These are phyloP conservation scores for Ommatoiulus sabulosus DNA, from an alignment of 2,888 invertebrate species.

Conservation along the genomic window DNA sequence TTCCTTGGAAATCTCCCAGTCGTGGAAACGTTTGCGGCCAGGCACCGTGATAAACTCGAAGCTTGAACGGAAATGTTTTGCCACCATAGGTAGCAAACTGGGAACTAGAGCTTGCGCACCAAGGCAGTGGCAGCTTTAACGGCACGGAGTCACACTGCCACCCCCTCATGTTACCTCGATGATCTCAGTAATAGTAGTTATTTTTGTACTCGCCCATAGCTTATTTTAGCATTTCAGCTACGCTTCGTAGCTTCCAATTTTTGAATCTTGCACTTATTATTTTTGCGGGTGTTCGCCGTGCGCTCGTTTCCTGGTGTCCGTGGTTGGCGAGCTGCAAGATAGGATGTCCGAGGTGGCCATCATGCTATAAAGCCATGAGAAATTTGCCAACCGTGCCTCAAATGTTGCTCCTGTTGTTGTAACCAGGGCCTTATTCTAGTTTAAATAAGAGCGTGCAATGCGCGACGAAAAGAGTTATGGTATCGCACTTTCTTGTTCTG, in stretches of 20 bases:
- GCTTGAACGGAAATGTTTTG: not conserved
- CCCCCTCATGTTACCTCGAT: constrained; percentile 35
- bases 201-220: constrained; percentile 30
- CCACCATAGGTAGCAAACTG: not conserved
- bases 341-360: not conserved
- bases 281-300: not conserved
- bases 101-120: not conserved
- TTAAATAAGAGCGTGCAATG: not conserved
- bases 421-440: constrained; percentile 32
- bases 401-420: not conserved
- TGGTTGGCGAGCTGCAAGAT: not conserved
- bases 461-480: not conserved
- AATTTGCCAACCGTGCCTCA: not conserved
- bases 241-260: not conserved
- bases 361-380: not conserved
- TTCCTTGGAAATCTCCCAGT: not conserved
- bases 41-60: not conserved
- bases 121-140: not conserved
- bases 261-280: constrained; percentile 15
- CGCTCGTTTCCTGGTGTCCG: not conserved
- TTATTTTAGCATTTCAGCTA: not conserved
- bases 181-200: constrained; percentile 35
- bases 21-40: not conserved
- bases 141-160: not conserved
- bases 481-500: not conserved